Evolutionary conservation across 2,888 invertebrate genomes (phyloP).

Genomic region (Mallateleia sp.): DNA sequence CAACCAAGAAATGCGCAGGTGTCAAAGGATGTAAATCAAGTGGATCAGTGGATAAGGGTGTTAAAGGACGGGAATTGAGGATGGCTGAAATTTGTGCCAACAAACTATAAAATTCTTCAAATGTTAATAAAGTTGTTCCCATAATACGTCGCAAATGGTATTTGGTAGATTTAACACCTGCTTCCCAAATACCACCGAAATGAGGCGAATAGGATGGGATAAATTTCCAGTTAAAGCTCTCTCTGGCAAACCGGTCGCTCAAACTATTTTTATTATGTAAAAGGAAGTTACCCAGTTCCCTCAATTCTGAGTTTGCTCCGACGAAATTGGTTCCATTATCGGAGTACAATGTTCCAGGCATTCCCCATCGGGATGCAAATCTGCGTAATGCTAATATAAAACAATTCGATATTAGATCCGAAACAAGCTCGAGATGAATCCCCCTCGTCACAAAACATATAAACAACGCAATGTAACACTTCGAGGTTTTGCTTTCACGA

Average conservation of each 20-base stretch:
- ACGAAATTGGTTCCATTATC: slow-evolving; percentile 42
- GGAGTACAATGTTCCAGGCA: slow-evolving; percentile 28
- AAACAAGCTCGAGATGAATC: slow-evolving; percentile 20
- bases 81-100: neutral
- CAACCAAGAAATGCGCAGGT: slow-evolving; percentile 84
- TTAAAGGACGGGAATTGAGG: neutral
- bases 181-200: neutral
- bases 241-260: neutral
- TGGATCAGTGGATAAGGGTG: slow-evolving; percentile 76
- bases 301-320: slow-evolving; percentile 22
- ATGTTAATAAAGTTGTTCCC: neutral
- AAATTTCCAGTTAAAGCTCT: neutral
- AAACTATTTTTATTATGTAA: neutral
- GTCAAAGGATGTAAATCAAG: slow-evolving; percentile 77
- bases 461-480: slow-evolving; percentile 32
- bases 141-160: neutral
- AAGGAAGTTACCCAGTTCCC: slow-evolving; percentile 20
- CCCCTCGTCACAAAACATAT: slow-evolving; percentile 14
- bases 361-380: slow-evolving; percentile 31
- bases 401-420: slow-evolving; percentile 9
- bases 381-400: slow-evolving; percentile 16
- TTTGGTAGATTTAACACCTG: neutral
- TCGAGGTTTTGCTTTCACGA: slow-evolving; percentile 13
- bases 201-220: neutral
- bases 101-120: neutral